Evolutionary conservation across 2,113 vertebrate genomes (phyloP), one percentile per base, ranked within the genome.

Genomic region (Serinus canaria): DNA sequence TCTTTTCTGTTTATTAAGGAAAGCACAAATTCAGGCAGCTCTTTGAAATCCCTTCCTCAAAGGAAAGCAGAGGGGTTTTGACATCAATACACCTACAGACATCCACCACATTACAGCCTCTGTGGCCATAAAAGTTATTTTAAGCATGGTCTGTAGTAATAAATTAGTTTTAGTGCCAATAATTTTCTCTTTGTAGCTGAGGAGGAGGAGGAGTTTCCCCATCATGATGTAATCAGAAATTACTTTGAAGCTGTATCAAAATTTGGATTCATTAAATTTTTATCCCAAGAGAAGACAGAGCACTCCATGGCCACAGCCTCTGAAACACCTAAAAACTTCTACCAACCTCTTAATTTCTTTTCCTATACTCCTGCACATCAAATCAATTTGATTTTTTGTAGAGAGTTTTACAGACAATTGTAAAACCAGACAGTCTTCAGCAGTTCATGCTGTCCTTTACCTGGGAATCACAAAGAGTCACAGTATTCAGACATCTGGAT

Each of bases 41-140:
- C 81, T 83, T 55, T 77, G 68, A 81, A 97, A 89, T 59, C 24
- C 35, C n/a, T 35, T 88, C 58, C 56, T 62, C 66, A 44, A 63
- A 75, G 27, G 41, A 67, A 63, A 92, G 37, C 46, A 80, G 19
- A 67, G 12, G 35, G n/a, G 15, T 81, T 95, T 92, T 59, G 59
- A 81, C 43, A 62, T 53, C 68, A 81, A 33, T 66, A 46, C 21
- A 87, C 33, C 69, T 55, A 37, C 20, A 72, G 84, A 91, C 60
- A 63, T 89, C 44, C n/a, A 86, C 46, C 50, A 52, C 78, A 46
- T 39, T 50, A 50, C 0, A 2, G 49, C 31, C 76, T 52, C 28
- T 30, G 37, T 8, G 14, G 17, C 14, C 72, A 80, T 55, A 86
- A 53, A 88, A 79, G 73, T 60, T 93, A 90, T 60, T 82, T 89